Conservation (phyloP, 1,140 invertebrate genomes). For the Bombus turneri region DNA sequence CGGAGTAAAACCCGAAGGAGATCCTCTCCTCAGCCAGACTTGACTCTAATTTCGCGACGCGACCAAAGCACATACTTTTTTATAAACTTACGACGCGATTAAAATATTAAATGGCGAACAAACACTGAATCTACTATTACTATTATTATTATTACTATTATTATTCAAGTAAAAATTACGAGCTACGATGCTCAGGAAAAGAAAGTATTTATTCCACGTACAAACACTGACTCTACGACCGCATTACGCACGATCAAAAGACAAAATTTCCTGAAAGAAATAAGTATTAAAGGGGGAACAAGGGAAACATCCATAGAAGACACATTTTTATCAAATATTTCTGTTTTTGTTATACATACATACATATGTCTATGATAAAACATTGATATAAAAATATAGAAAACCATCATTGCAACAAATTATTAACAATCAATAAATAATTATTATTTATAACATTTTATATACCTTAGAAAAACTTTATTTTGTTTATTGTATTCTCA, state of each 20-base stretch:
- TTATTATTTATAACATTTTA: too few relatives aligned
- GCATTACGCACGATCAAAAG: background rate
- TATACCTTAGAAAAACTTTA: background rate
- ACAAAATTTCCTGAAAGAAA: slow-evolving; percentile 3
- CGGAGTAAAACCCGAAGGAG: background rate
- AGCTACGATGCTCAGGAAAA: background rate
- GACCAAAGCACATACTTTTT: background rate
- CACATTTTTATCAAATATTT: background rate
- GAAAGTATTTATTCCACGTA: background rate
- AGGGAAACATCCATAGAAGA: background rate
- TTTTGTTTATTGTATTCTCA: background rate
- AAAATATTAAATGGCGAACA: background rate
- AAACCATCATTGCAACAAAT: background rate
- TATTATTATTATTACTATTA: too few relatives aligned
- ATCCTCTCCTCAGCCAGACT: background rate
- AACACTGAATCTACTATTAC: slow-evolving; percentile 3
- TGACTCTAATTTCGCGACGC: background rate
- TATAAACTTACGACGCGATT: background rate
- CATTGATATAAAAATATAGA: background rate
- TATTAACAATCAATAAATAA: too few relatives aligned
- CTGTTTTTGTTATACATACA: background rate
- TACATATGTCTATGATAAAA: background rate
- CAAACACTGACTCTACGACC: background rate
- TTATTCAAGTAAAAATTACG: background rate
- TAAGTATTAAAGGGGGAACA: background rate